These are phyloP conservation scores for Coleophora deauratella DNA, from an alignment of 2,888 invertebrate genomes.

Conservation along the genomic window DNA sequence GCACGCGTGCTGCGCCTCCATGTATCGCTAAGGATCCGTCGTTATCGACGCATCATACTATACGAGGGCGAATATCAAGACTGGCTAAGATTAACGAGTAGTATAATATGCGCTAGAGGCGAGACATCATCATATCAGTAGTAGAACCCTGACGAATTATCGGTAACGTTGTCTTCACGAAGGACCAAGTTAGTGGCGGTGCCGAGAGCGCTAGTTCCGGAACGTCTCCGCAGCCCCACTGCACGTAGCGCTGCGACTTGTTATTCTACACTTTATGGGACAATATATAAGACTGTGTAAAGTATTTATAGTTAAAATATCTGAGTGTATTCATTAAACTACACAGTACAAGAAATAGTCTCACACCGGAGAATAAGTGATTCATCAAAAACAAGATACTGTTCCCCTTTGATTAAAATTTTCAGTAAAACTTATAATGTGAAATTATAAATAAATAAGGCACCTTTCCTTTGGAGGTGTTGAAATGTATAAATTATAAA, in stretches of 20 bases:
- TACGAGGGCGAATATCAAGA: slow-evolving; percentile 51
- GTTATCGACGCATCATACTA: slow-evolving; percentile 17
- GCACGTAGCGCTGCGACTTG: slow-evolving; percentile 43
- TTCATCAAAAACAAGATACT: slow-evolving; percentile 34
- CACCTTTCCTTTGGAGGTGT: background rate
- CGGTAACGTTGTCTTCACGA: slow-evolving; percentile 38
- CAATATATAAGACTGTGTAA: slow-evolving; percentile 51
- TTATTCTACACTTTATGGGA: slow-evolving; percentile 33
- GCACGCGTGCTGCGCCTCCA: slow-evolving; percentile 47
- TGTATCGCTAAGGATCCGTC: slow-evolving; percentile 47
- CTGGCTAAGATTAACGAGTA: slow-evolving; percentile 56
- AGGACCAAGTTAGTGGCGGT: slow-evolving; percentile 47
- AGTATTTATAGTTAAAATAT: slow-evolving; percentile 18
- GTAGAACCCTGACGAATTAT: slow-evolving; percentile 32
- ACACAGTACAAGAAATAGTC: background rate
- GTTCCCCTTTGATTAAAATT: no score
- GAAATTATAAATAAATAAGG: no score
- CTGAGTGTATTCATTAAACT: background rate
- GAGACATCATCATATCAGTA: slow-evolving; percentile 63
- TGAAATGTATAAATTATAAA: no score
- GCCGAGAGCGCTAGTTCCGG: slow-evolving; percentile 19
- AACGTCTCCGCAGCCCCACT: slow-evolving; percentile 19
- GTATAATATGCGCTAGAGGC: slow-evolving; percentile 44
- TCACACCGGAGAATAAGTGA: slow-evolving; percentile 14
- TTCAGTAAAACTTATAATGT: background rate